Percentiles rank a stretch among this genome's conserved stretches.
Evolutionary conservation across 2,113 vertebrate species (phyloP).

Genomic region (Rhinoderma darwinii): DNA sequence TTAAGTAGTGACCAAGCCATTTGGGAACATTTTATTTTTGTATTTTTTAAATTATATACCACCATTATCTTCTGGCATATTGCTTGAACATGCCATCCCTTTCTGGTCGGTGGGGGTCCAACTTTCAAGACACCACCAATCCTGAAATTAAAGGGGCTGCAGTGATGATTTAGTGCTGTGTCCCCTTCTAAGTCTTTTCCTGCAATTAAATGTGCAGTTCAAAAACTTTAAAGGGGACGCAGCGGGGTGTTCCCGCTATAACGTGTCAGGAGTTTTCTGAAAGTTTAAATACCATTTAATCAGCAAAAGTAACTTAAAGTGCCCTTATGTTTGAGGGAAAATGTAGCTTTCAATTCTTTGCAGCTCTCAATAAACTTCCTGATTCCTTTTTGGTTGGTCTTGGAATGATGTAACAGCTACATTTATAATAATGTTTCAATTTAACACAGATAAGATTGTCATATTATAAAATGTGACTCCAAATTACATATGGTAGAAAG

Average conservation of each 20-base stretch:
- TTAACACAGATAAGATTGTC: neutral
- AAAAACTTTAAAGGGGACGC: too few relatives aligned
- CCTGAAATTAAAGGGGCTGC: too few relatives aligned
- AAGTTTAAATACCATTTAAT: too few relatives aligned
- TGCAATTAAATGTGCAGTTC: too few relatives aligned
- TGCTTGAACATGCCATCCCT: too few relatives aligned
- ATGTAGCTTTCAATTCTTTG: neutral
- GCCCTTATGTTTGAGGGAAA: neutral
- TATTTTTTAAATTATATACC: neutral
- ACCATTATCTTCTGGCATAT: too few relatives aligned
- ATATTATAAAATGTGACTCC: neutral
- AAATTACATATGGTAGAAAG: neutral
- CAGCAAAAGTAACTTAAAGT: neutral
- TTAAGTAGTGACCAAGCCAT: neutral
- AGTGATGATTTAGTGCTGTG: too few relatives aligned
- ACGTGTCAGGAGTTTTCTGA: too few relatives aligned
- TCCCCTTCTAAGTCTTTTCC: too few relatives aligned
- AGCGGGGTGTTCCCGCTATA: too few relatives aligned
- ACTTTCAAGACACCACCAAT: too few relatives aligned
- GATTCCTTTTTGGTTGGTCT: neutral
- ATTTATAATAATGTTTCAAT: neutral
- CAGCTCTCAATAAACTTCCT: neutral
- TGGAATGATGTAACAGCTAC: neutral
- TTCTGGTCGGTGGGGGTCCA: too few relatives aligned
- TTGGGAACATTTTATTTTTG: neutral